Evolutionary conservation across 2,113 vertebrate genomes (phyloP).

Genomic region (Lagenorhynchus albirostris): DNA sequence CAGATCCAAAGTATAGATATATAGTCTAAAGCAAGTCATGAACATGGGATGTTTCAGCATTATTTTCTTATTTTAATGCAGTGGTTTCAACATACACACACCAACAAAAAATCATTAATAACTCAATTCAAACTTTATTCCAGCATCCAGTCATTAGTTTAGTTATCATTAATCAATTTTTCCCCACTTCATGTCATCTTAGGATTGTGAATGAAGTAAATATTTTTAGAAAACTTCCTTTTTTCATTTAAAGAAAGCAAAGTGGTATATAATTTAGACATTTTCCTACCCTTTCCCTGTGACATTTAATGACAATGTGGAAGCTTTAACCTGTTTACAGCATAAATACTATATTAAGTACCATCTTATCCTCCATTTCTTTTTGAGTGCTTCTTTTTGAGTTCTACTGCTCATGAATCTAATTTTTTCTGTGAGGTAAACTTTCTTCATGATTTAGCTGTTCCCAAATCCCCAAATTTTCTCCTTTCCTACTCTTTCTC

Average conservation of each 20-base stretch:
- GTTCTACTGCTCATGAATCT: background rate
- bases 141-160: background rate
- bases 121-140: background rate
- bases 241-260: background rate
- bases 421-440: background rate
- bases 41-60: background rate
- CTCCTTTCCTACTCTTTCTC: background rate
- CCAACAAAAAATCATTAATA: background rate
- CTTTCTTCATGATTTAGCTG: background rate
- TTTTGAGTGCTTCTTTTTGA: background rate
- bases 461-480: background rate
- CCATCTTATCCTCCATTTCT: background rate
- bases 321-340: background rate
- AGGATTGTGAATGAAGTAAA: background rate
- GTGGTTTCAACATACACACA: background rate
- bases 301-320: background rate
- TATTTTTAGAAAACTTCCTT: constrained; percentile 1
- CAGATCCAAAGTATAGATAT: background rate
- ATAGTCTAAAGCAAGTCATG: background rate
- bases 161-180: background rate
- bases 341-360: background rate
- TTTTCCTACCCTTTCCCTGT: background rate
- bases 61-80: background rate
- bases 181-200: background rate
- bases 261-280: background rate